Conservation (phyloP, 2,797 vertebrate species). For the Clangula hyemalis region DNA sequence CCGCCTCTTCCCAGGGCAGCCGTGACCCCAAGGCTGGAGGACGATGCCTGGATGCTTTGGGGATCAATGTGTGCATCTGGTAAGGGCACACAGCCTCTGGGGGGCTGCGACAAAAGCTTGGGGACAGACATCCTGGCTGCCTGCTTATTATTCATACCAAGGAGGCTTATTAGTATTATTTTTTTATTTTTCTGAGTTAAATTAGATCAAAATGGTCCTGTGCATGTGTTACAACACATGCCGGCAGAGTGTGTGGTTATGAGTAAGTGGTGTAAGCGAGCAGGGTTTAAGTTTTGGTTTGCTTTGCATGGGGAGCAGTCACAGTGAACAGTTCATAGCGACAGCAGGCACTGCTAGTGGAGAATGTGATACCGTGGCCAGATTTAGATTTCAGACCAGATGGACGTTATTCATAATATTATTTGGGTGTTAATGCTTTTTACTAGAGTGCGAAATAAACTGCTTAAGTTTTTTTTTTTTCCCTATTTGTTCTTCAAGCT, state of each 20-base stretch:
- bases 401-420: conserved; percentile 18
- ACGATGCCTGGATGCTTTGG: neutral
- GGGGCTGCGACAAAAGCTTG: accelerated
- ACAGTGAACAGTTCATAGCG: neutral
- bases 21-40: neutral
- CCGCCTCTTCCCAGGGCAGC: neutral
- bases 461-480: neutral
- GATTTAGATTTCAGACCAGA: conserved; percentile 44
- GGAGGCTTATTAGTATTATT: neutral
- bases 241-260: neutral
- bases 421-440: conserved; percentile 1
- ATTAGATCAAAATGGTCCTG: neutral
- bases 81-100: neutral
- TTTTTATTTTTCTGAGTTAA: neutral
- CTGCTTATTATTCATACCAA: neutral
- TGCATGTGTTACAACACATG: neutral
- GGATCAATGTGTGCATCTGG: accelerated
- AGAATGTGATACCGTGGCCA: neutral
- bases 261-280: neutral
- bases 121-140: neutral
- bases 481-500: neutral
- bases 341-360: neutral
- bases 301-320: neutral
- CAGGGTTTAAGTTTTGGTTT: neutral
- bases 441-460: conserved; percentile 49